Percentiles rank a stretch among this genome's conserved stretches.
Evolutionary conservation across 1,140 invertebrate genomes (phyloP).

Genomic region (Cotesia typhae): DNA sequence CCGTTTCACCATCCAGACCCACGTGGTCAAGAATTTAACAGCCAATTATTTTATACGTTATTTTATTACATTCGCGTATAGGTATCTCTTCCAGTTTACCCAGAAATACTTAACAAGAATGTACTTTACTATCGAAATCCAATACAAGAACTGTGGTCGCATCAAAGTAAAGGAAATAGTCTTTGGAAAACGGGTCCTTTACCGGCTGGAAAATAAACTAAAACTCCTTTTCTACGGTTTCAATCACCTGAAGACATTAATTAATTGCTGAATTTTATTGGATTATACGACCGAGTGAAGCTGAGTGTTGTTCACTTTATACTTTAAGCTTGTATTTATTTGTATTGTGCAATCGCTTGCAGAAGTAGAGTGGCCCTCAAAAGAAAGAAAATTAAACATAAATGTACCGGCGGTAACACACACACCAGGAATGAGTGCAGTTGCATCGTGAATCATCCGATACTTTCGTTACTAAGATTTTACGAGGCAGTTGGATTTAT

Average conservation of each 20-base stretch:
- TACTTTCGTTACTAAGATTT: constrained; percentile 46
- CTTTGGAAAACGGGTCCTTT: background rate
- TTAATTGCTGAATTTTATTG: constrained; percentile 5
- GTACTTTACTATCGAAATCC: constrained; percentile 5
- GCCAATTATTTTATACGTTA: constrained; percentile 63
- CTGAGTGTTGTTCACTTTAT: too few relatives aligned
- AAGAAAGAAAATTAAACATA: background rate
- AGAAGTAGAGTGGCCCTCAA: background rate
- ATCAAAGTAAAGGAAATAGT: constrained; percentile 13
- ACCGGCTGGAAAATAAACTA: background rate
- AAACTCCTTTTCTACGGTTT: background rate
- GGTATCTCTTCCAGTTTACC: background rate
- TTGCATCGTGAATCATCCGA: constrained; percentile 25
- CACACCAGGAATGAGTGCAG: constrained; percentile 2
- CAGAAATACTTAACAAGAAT: background rate
- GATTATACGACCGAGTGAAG: too few relatives aligned
- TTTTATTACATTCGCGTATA: constrained; percentile 50
- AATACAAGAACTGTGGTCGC: background rate
- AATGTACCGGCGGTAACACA: background rate
- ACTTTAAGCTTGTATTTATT: too few relatives aligned
- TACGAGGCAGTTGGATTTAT: constrained; percentile 57
- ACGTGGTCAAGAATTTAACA: constrained; percentile 52
- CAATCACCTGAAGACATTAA: constrained; percentile 5
- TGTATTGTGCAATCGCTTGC: too few relatives aligned
- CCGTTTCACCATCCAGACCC: constrained; percentile 23